A percentile compares a stretch with the other conserved stretches of the same genome.
Conservation (phyloP, 2,888 invertebrate genomes). For the Catocala sponsa region DNA sequence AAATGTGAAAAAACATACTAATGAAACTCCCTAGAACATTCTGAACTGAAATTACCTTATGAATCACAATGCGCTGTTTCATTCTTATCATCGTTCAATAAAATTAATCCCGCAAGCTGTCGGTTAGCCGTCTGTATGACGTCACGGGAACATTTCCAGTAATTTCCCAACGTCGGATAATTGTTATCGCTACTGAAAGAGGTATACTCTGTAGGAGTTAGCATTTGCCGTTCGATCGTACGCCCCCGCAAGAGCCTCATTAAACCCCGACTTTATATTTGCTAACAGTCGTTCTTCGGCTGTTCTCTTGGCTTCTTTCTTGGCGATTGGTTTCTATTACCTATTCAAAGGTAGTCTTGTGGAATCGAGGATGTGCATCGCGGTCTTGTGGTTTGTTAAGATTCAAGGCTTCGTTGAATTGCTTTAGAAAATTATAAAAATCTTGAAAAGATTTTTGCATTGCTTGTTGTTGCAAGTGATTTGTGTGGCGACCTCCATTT, state of each 20-base stretch:
- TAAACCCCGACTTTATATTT: slow-evolving; percentile 38
- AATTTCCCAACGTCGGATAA: slow-evolving; percentile 59
- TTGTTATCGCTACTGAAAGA: slow-evolving; percentile 63
- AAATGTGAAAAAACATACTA: too few species aligned
- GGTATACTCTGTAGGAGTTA: slow-evolving; percentile 49
- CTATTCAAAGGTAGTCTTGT: slow-evolving; percentile 2
- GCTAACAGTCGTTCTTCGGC: slow-evolving; percentile 30
- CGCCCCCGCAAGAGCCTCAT: slow-evolving; percentile 54
- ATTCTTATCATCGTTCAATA: not conserved
- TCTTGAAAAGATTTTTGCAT: not conserved
- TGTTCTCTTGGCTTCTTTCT: slow-evolving; percentile 2
- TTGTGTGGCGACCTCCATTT: too few species aligned
- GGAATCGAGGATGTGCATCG: slow-evolving; percentile 8
- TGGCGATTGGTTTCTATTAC: not conserved
- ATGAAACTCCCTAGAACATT: too few species aligned
- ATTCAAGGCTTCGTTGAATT: not conserved
- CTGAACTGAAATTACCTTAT: too few species aligned
- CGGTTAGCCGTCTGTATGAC: slow-evolving; percentile 42
- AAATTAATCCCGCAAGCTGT: slow-evolving; percentile 14
- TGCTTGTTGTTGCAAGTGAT: not conserved
- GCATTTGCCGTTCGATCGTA: slow-evolving; percentile 40
- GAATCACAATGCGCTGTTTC: too few species aligned
- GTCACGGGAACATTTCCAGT: slow-evolving; percentile 56
- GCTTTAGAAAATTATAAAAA: not conserved
- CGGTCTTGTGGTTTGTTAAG: not conserved